Base-by-base conservation (phyloP, 2,888 invertebrate species). In the Ochropacha duplaris region DNA sequence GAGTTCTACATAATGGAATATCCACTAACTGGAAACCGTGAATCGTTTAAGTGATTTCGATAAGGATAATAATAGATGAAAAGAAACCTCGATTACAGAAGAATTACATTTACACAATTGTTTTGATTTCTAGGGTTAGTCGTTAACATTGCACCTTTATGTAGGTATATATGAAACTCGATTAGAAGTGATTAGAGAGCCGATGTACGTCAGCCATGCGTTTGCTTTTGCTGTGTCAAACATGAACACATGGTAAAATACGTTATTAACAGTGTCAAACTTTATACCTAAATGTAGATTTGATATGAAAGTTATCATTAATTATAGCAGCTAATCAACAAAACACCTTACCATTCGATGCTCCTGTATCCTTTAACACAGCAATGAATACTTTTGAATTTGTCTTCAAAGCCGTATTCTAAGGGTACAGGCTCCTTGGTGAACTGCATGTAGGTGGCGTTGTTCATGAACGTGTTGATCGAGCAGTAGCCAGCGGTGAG, bases 361-460 rank as follows among this genome's bases (percentile, higher is more conserved):
- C 96, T 96, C 62, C 96, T 90, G 80, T 96, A 96, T 64, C 95
- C 96, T 74, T 95, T 94, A 56, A 96, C 95, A 80, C 96, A 96
- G 86, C 96, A 96, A 80, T 96, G 96, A 51, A 96, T 94, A 64
- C 95, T 95, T 83, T 96, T 96, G 89, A 96, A 96, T 62, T 94
- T 94, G 59, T 94, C 94, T 59, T 94, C 93, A 69, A 95, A 94
- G 12, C 95, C 96, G 80, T 94, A 96, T 74, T 96, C 96, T 66
- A 88, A 88, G 12, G 93, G 91, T 59, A 95, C 94, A 5, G 95
- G 94, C 73, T 96, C 96, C 78, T 96, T 96, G 60, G 95, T 96
- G 84, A 96, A 96, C 78, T 95, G 95, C 93, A 96, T 93, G 69
- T 93, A 93, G n/a, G 94, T 91, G n/a, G 93, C 88, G 74, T 94